phyloP scores from a whole-genome alignment of 2,797 vertebrate species.

The Pseudopleuronectes americanus region DNA sequence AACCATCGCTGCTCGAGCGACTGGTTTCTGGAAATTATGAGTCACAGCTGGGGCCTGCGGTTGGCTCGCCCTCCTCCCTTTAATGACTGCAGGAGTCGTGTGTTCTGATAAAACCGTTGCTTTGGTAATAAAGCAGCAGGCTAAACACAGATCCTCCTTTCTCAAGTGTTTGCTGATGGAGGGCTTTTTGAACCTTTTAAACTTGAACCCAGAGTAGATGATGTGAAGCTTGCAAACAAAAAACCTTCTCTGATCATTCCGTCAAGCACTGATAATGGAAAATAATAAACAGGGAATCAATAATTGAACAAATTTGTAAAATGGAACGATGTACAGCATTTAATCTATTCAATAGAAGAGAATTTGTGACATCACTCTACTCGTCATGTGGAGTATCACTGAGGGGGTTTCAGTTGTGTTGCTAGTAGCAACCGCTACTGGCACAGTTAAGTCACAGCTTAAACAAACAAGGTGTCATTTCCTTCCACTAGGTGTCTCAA shows the following conservation, averaged over 20 bases:
- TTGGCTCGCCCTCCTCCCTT: constrained; percentile 40
- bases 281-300: no score
- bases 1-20: constrained; percentile 25
- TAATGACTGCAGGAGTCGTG: constrained; percentile 46
- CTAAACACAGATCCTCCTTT: constrained; percentile 23
- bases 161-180: constrained; percentile 46
- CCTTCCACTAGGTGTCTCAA: no score
- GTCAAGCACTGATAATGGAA: neutral
- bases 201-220: neutral
- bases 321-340: no score
- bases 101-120: constrained; percentile 44
- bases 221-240: constrained; percentile 2
- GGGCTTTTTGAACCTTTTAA: constrained; percentile 21
- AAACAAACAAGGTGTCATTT: no score
- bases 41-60: constrained; percentile 53
- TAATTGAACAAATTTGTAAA: no score
- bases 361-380: no score
- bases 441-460: no score
- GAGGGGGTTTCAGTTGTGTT: no score
- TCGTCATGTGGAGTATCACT: no score
- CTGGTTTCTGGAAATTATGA: constrained; percentile 60
- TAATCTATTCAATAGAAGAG: no score
- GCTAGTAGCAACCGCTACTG: no score
- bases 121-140: constrained; percentile 10
- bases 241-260: neutral